phyloP scores from a whole-genome alignment of 2,888 invertebrate genomes.

The Lasioglossum oenotherae region DNA sequence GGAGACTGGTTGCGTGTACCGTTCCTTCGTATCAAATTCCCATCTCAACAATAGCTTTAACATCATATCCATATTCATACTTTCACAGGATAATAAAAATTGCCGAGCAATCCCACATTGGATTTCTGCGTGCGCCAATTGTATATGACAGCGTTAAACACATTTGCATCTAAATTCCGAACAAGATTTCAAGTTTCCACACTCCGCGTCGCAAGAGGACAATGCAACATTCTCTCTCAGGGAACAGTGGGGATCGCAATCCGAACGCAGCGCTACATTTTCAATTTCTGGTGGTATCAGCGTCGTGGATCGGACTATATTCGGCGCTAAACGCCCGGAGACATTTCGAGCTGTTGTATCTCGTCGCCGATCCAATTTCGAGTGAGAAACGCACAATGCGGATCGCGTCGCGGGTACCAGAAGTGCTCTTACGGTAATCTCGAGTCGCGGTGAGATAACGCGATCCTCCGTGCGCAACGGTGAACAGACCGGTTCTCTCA shows the following conservation, averaged over 20 bases:
- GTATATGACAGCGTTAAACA: too few species aligned
- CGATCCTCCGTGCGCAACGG: conserved; percentile 4
- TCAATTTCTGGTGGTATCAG: not conserved
- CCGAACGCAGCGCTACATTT: not conserved
- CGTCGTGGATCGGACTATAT: not conserved
- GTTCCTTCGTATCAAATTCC: not conserved
- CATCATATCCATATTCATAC: not conserved
- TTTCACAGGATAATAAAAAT: not conserved
- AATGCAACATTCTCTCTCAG: not conserved
- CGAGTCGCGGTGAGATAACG: conserved; percentile 5
- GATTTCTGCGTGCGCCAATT: not conserved
- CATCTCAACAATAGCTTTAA: not conserved
- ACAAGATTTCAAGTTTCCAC: not conserved
- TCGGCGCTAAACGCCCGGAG: not conserved
- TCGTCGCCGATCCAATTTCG: conserved; percentile 2
- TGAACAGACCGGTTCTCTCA: conserved; percentile 11
- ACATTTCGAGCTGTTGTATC: not conserved
- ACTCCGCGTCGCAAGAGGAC: not conserved
- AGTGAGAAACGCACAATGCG: conserved; percentile 4
- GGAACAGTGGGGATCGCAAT: not conserved
- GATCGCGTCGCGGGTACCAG: not conserved
- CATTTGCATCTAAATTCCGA: not conserved
- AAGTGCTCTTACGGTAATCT: conserved; percentile 17
- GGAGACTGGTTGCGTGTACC: not conserved
- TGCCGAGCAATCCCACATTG: not conserved